A percentile compares a stretch with the other conserved stretches of the same genome.
phyloP scores from a whole-genome alignment of 2,888 invertebrate species.

The Drosophila picticornis region DNA sequence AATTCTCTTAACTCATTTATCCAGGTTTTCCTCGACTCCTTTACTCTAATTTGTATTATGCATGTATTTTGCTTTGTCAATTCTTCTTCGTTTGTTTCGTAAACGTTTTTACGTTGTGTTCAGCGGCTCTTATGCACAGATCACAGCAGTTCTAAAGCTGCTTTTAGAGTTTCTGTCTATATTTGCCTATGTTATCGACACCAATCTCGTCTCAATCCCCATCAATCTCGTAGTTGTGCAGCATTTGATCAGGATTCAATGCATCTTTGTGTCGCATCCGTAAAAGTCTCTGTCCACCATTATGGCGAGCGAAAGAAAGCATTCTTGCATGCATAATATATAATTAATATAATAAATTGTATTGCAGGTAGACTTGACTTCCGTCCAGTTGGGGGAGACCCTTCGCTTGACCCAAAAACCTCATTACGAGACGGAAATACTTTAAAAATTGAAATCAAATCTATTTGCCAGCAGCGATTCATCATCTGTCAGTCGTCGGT shows the following conservation, averaged over 20 bases:
- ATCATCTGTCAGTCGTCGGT: conserved; percentile 45
- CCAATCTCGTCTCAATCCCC: no score
- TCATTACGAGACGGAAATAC: conserved; percentile 69
- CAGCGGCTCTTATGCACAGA: not conserved
- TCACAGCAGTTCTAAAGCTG: not conserved
- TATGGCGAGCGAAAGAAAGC: not conserved
- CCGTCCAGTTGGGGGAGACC: conserved; percentile 15
- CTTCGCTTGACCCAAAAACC: conserved; percentile 40
- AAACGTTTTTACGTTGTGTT: not conserved
- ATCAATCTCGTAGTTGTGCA: not conserved
- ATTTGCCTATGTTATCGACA: not conserved
- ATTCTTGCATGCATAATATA: not conserved
- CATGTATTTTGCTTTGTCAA: not conserved
- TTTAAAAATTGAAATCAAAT: conserved; percentile 61
- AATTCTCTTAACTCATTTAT: not conserved
- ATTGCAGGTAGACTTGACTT: conserved; percentile 1
- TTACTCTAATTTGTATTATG: not conserved
- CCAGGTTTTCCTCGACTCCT: not conserved
- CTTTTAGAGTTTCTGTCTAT: not conserved
- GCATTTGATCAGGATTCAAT: not conserved
- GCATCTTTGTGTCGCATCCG: not conserved
- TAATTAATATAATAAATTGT: not conserved
- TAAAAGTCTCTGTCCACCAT: not conserved
- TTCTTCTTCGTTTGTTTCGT: not conserved
- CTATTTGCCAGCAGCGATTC: conserved; percentile 46